Percentiles rank a stretch among this genome's conserved stretches.
Evolutionary conservation across 2,113 vertebrate species (phyloP).

Genomic region (Gulo gulo): DNA sequence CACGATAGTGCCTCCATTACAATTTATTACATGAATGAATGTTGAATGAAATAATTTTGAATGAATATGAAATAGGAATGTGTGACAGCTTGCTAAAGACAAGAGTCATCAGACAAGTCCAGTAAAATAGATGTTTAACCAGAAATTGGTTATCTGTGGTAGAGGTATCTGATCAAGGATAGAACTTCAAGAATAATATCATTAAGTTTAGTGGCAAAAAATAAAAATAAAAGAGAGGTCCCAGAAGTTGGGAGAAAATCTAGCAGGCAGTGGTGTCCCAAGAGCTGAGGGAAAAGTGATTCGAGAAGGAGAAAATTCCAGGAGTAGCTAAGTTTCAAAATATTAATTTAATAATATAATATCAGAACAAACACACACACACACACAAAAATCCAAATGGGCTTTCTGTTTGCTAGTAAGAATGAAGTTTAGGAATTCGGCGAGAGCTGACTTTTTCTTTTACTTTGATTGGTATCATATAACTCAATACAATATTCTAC

Average conservation of each 20-base stretch:
- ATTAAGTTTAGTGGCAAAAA: not conserved
- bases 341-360: not conserved
- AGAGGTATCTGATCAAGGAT: not conserved
- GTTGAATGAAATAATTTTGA: not conserved
- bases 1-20: fast-evolving
- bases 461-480: not conserved
- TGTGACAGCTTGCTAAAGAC: not conserved
- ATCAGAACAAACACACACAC: not conserved
- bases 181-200: not conserved
- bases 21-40: not conserved
- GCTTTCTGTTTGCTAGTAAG: not conserved
- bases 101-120: fast-evolving
- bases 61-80: not conserved
- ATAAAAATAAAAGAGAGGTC: not conserved
- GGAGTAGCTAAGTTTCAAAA: not conserved
- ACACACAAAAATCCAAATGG: not conserved
- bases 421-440: not conserved
- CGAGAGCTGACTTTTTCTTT: not conserved
- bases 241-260: not conserved
- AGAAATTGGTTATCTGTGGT: not conserved
- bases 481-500: not conserved
- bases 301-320: not conserved
- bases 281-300: not conserved
- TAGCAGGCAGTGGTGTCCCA: not conserved
- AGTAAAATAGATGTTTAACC: not conserved